Base-by-base conservation (phyloP, 1,140 invertebrate genomes). In the Scaptomyza graminum region DNA sequence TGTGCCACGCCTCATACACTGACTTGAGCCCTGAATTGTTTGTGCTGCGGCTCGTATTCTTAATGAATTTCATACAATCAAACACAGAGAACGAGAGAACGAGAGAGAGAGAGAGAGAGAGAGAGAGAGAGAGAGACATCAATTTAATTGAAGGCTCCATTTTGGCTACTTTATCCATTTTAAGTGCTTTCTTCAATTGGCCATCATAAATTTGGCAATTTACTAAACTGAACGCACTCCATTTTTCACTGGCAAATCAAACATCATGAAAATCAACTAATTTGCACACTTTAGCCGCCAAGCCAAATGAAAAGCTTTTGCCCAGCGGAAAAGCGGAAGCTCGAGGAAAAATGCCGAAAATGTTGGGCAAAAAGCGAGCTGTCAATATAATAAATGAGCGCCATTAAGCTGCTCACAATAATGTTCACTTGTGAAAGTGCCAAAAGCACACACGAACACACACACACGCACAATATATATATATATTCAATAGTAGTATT, bases 351-450 rank as follows among this genome's bases (percentile, higher is more conserved):
- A 25, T 31, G 22, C 4, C 28, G 28, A 31, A 28, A 31, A 31
- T 31, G 1, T 31, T 47, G 15, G 37, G 9, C 13, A 37, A 51
- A 65, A 79, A 72, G 67, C 55, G 61, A 31, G 71, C 83, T 88
- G 83, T 76, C 83, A 88, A 83, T 87, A 76, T 83, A 87, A 88
- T 83, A 87, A 87, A 88, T 87, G 76, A 87, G 79, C 62, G 65
- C 79, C 75, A 87, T 87, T 87, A 76, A 55, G 41, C 39, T 16
- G 71, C 64, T 47, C 60, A 76, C 76, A 78, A 76, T 72, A 74
- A 85, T 70, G 71, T 72, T 68, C 69, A 87, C 78, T 75, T 60
- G 18, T 22, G 74, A 81, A 81, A 72, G 67, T 78, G 71, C 15
- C 13, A 34, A 39, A 15, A 9, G n/a, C n/a, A 39, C 9, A 55